Percentiles rank a stretch among this genome's conserved stretches.
Evolutionary conservation across 2,888 invertebrate species (phyloP).

Genomic region (Campoplex capitator): DNA sequence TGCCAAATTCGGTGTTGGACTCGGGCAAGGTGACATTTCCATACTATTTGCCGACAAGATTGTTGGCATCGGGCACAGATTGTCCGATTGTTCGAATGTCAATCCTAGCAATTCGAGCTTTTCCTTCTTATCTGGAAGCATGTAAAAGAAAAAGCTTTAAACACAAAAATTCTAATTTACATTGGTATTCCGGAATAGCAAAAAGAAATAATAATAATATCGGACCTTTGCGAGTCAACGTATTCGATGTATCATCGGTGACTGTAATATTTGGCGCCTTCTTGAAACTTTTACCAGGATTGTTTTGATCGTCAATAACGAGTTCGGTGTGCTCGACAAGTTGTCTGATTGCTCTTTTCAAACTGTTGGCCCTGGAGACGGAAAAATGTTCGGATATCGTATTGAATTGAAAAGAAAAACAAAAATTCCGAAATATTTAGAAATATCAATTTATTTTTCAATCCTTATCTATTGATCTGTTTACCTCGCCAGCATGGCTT

Average conservation of each 20-base stretch:
- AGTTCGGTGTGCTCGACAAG: slow-evolving; percentile 93
- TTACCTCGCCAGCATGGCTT: slow-evolving; percentile 86
- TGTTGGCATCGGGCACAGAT: slow-evolving; percentile 80
- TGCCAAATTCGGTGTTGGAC: slow-evolving; percentile 86
- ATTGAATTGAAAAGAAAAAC: background rate
- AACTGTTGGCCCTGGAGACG: slow-evolving; percentile 89
- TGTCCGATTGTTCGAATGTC: slow-evolving; percentile 69
- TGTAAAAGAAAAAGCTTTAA: background rate
- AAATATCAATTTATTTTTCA: background rate
- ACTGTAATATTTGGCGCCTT: slow-evolving; percentile 75
- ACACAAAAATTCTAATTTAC: background rate
- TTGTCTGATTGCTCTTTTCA: slow-evolving; percentile 92
- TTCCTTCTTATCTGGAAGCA: slow-evolving; percentile 46
- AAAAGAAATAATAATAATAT: background rate
- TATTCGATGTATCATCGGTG: slow-evolving; percentile 70
- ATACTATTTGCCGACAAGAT: slow-evolving; percentile 84
- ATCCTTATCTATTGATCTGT: background rate
- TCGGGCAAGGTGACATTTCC: slow-evolving; percentile 85
- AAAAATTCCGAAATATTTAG: background rate
- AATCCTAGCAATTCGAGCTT: slow-evolving; percentile 59
- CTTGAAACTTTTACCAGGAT: slow-evolving; percentile 78
- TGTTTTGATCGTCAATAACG: slow-evolving; percentile 87
- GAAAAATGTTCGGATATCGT: background rate
- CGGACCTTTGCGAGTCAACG: background rate
- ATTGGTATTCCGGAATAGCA: background rate